phyloP scores from a whole-genome alignment of 2,113 vertebrate species.

The Microtus montanus region DNA sequence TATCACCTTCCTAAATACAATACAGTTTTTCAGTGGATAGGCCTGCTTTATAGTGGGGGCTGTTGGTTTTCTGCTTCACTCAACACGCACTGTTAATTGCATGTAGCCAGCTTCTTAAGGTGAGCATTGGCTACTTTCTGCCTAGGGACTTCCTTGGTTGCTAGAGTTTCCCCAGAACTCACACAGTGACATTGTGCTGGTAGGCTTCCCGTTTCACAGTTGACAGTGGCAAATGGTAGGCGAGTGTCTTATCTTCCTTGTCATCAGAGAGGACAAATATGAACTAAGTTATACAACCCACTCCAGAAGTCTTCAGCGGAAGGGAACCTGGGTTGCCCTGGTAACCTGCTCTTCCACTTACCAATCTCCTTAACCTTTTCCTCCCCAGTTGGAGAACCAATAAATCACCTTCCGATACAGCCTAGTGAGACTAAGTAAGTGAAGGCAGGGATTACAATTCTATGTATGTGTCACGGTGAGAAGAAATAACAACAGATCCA shows the following conservation, averaged over 20 bases:
- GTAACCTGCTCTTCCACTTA: background rate
- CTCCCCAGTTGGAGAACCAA: background rate
- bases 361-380: background rate
- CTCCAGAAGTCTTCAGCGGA: background rate
- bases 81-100: background rate
- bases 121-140: background rate
- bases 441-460: background rate
- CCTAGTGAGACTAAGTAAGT: background rate
- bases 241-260: background rate
- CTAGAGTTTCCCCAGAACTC: background rate
- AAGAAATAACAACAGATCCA: background rate
- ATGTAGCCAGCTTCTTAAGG: background rate
- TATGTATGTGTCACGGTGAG: background rate
- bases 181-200: background rate
- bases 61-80: background rate
- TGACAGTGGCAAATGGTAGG: no score
- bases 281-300: background rate
- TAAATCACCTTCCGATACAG: background rate
- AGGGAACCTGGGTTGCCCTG: background rate
- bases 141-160: background rate
- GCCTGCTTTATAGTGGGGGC: background rate
- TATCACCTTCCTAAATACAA: background rate
- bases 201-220: background rate
- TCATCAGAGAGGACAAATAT: background rate
- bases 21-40: background rate